Base-by-base conservation (phyloP, 1,140 invertebrate species). In the Schlechtendalia chinensis region DNA sequence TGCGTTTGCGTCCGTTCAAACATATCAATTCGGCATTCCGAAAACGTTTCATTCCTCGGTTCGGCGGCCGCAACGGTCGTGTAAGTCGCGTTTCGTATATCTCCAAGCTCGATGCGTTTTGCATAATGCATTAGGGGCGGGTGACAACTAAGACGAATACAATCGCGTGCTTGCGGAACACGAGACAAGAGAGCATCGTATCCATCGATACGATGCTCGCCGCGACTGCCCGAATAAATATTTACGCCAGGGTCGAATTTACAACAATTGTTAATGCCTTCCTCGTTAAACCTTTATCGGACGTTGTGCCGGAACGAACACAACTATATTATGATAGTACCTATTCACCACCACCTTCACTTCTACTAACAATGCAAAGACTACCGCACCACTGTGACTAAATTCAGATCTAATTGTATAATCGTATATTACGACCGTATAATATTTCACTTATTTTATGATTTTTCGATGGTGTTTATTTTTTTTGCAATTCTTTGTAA, bases 111-210 rank as follows among this genome's bases (percentile, higher is more conserved):
- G 65, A 67, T 67, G 32, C 65, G 65, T 67, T 67, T 47, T 67
- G 65, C 65, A 67, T 67, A 47, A 65, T 47, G 12, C 32, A 67
- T 12, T 47, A 67, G n/a, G 39, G 65, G n/a, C 29, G 29, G 32
- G 11, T 45, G 19, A 4, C 32, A 32, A n/a, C n/a, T 29, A 22
- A n/a, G 5, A 1, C 19, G n/a, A n/a, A n/a, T n/a, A n/a, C n/a
- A n/a, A n/a, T n/a, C n/a, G n/a, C n/a, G n/a, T n/a, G n/a, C n/a
- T n/a, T n/a, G n/a, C 63, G 61, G 19, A 32, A 24, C 5, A 47
- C 65, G 54, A 27, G 14, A 17, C 27, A 6, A 14, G 27, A 11
- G 32, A 39, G 12, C 19, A 3, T 65, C 12, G 29, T n/a, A 19
- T 17, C n/a, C 24, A 14, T 67, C 10, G 32, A 39, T 8, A 8